Evolutionary conservation across 2,113 vertebrate genomes (phyloP), one percentile per base, ranked within the genome.

Genomic region (Neolamprologus hecqui): DNA sequence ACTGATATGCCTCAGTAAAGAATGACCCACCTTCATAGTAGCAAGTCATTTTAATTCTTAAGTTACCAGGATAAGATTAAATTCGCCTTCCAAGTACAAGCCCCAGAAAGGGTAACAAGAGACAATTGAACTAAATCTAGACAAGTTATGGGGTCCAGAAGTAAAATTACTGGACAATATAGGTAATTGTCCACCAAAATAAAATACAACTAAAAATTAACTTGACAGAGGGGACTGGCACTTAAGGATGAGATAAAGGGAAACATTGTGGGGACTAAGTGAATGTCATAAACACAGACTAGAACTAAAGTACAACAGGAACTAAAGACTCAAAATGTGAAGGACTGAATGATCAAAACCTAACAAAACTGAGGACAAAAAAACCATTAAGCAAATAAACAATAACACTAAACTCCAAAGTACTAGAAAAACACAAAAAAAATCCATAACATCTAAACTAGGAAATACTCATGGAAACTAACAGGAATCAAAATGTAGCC

Each of bases 251-350:
- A 65, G 33, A 37, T n/a, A 37, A n/a, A 37, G 60, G 60, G 17
- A 65, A 65, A 65, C 60, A 65, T 7, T 21, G 60, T 37, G 60
- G 60, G 33, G 17, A 65, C 17, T n/a, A 63, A 35, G 60, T 65
- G 31, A 65, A 65, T 7, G 17, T 35, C 31, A 35, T 65, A 0
- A 65, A 65, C 17, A 37, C 31, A 35, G 17, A 5, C 17, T 65
- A 65, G 33, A 58, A 0, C 55, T 28, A 57, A 57, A 57, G 23
- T 37, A n/a, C 0, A 65, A n/a, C 9, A 11, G 31, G 9, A 65
- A 65, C 31, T 65, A 35, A 65, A 10, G 31, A 35, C 17, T 65
- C 31, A 33, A 65, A 65, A 7, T 65, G 33, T n/a, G 9, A 37
- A 37, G 6, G 60, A 65, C 19, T 37, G 60, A 65, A 65, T 37